Evolutionary conservation across 1,140 invertebrate genomes (phyloP), one percentile per base, ranked within the genome.

Genomic region (Tetranychus urticae): DNA sequence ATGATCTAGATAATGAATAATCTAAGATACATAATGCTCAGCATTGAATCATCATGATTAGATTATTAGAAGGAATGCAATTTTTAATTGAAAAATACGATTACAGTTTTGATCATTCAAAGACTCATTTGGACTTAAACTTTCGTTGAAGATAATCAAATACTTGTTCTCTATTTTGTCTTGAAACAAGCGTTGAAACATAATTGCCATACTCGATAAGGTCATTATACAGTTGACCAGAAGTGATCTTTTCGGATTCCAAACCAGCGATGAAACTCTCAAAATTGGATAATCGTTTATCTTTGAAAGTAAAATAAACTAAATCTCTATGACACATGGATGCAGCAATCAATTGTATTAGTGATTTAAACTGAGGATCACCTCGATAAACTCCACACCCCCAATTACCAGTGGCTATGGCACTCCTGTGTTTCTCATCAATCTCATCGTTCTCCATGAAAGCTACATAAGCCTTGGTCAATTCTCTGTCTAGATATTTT

Each of bases 401-500:
- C 94, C 93, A 98, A 74, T 97, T 97, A 39, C 94, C 94, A 0
- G 91, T 93, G 3, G 90, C 90, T 8, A 97, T 79, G 4, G 83
- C 82, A 4, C 67, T 62, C 34, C 66, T 62, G 31, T 67, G 58
- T 2, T 13, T 1, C 33, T 52, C 48, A 1, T 52, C 7, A 3
- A 33, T n/a, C 8, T 35, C 31, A 54, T 52, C 33, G 2, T 12
- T n/a, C 8, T 35, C 31, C 54, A 5, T 5, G 48, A 52, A 52
- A 34, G 47, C 62, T 56, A 67, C 66, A 54, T 68, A 70, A 14
- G 67, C 76, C 78, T 96, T 96, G 67, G 87, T 85, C 1, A 94
- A 72, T 75, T 96, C 90, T 58, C 90, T 75, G 1, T 67, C 59
- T n/a, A 77, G 67, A 61, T 65, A 66, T 75, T 56, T 14, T 31